phyloP scores from a whole-genome alignment of 2,797 vertebrate species.

The Eulemur albifrons region DNA sequence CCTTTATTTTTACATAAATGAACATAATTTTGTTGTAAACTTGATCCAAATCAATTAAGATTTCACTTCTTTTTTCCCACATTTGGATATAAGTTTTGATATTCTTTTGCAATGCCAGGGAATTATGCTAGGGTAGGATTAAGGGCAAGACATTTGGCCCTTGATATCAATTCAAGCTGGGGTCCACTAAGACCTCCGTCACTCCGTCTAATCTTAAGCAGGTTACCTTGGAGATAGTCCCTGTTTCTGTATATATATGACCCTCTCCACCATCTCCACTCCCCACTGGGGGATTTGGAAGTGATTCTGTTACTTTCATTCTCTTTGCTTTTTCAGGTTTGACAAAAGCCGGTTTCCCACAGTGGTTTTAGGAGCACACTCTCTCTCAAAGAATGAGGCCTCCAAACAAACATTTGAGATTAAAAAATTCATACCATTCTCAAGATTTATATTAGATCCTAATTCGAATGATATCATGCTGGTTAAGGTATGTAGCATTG shows the following conservation, averaged over 20 bases:
- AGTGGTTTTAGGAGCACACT: constrained; percentile 69
- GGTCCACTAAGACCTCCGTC: not conserved
- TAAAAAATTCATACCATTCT: constrained; percentile 34
- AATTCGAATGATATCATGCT: constrained; percentile 66
- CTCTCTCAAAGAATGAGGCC: constrained; percentile 58
- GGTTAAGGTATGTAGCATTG: constrained; percentile 57
- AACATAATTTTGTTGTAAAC: not conserved
- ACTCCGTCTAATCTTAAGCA: not conserved
- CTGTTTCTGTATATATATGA: not conserved
- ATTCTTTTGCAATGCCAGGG: not conserved
- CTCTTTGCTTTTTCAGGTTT: constrained; percentile 23
- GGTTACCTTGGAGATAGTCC: not conserved
- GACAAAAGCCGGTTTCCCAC: not conserved
- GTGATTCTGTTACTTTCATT: not conserved
- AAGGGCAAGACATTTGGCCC: not conserved
- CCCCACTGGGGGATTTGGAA: not conserved
- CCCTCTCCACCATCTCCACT: not conserved
- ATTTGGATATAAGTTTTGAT: not conserved
- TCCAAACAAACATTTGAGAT: constrained; percentile 60
- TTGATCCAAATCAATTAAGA: not conserved
- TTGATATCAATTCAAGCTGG: not conserved
- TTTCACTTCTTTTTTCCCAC: not conserved
- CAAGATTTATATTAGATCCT: not conserved
- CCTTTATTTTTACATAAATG: not conserved
- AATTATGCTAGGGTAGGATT: not conserved